Evolutionary conservation across 2,113 vertebrate species (phyloP).

Genomic region (Puntigrus tetrazona): DNA sequence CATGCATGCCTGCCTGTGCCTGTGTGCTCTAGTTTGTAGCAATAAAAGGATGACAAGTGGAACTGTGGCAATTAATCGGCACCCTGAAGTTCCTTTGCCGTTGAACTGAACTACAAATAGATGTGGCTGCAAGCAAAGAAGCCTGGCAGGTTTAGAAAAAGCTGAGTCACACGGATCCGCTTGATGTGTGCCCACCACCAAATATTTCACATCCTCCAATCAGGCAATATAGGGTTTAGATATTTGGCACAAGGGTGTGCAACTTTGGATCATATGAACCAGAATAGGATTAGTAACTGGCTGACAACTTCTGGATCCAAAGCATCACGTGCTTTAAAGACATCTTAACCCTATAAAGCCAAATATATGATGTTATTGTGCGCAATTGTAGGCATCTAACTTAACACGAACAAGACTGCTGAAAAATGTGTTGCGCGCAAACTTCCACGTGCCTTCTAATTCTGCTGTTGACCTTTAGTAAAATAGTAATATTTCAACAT

Average conservation of each 20-base stretch:
- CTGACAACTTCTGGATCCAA: conserved; percentile 29
- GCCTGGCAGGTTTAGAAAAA: neutral
- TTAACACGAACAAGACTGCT: neutral
- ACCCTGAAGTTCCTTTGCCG: neutral
- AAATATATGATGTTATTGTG: neutral
- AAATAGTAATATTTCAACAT: neutral
- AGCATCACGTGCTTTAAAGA: neutral
- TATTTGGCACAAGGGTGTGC: neutral
- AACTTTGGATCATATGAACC: conserved; percentile 15
- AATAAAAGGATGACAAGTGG: neutral
- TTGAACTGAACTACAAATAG: neutral
- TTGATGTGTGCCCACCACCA: conserved; percentile 29
- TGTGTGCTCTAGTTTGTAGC: neutral
- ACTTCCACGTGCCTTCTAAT: neutral
- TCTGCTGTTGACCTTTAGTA: too few species aligned
- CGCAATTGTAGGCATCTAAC: neutral
- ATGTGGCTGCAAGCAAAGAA: neutral
- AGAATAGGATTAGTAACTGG: conserved; percentile 33
- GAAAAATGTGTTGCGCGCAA: neutral
- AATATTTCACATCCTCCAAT: conserved; percentile 37
- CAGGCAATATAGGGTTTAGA: conserved; percentile 17
- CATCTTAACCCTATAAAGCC: neutral
- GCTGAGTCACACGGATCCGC: conserved; percentile 8
- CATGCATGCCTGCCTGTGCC: neutral
- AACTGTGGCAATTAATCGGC: neutral